Evolutionary conservation across 1,140 invertebrate genomes (phyloP), one percentile per base, ranked within the genome.

Genomic region (Eulimnadia texana): DNA sequence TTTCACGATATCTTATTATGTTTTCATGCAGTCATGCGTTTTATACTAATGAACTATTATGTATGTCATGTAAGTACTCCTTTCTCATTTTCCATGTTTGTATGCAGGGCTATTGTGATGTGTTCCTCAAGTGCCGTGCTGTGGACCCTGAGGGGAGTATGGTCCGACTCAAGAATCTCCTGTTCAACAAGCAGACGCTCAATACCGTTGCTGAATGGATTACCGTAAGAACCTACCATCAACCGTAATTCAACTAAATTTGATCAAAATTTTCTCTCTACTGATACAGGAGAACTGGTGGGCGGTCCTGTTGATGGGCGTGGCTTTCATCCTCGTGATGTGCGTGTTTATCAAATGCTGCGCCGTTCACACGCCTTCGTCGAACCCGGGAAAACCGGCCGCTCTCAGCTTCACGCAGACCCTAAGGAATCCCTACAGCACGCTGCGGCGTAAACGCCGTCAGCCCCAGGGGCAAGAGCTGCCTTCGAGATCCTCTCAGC

Each of bases 261-360:
- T 25, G 16, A 1, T 57, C 29, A 28, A n/a, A 11, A 16, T 42
- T 52, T 11, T 52, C n/a, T 47, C n/a, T n/a, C n/a, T 47, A 11
- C 11, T 47, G 42, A 63, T 73, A 22, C 68, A 88, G 85, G 90
- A 90, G 71, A 86, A 91, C 68, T 99, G 96, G 96, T 99, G 94
- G 89, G 89, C 88, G 9, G 93, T 97, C 60, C 76, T 98, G 62
- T 73, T 98, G 9, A 90, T 94, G 74, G 84, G 87, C 22, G 85
- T 99, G 56, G 85, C 80, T 42, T 87, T 98, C 68, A 84, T 99
- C 9, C 84, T 97, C 63, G 84, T 93, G 67, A 98, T 99, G 94
- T 94, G 90, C 24, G 75, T 93, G 19, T 98, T 99, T 73, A 97
- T 99, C 67, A 98, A 98, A 73, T 96, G 95, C 71, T 99, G 94